phyloP scores from a whole-genome alignment of 2,113 vertebrate genomes.

The Gasterosteus nipponicus region DNA sequence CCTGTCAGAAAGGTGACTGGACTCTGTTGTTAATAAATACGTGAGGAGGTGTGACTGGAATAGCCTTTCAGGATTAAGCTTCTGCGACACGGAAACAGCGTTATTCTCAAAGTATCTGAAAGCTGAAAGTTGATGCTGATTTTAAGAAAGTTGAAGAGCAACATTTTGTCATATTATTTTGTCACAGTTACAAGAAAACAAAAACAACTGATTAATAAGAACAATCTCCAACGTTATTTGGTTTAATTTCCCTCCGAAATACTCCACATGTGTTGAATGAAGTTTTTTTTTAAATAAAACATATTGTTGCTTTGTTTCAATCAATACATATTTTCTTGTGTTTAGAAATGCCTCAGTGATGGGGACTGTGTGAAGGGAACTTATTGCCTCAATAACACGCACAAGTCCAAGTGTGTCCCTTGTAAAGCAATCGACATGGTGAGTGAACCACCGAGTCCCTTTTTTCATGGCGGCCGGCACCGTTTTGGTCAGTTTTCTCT shows the following conservation, averaged over 20 bases:
- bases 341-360: conserved; percentile 88
- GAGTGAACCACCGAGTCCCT: conserved; percentile 51
- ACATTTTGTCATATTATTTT: too few species aligned
- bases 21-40: neutral
- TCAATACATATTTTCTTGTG: neutral
- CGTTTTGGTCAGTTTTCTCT: conserved; percentile 5
- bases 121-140: neutral
- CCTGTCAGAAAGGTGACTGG: neutral
- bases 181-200: conserved; percentile 19
- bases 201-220: neutral
- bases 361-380: conserved; percentile 87
- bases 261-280: neutral
- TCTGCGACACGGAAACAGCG: neutral
- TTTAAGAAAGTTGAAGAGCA: neutral
- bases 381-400: conserved; percentile 85
- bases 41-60: neutral
- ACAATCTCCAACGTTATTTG: neutral
- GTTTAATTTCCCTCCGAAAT: neutral
- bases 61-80: neutral
- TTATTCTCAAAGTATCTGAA: neutral
- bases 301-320: neutral
- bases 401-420: conserved; percentile 84
- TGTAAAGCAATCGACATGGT: conserved; percentile 86
- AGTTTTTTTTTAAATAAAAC: neutral
- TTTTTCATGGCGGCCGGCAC: neutral